phyloP scores from a whole-genome alignment of 2,797 vertebrate species.

The Lemur catta region DNA sequence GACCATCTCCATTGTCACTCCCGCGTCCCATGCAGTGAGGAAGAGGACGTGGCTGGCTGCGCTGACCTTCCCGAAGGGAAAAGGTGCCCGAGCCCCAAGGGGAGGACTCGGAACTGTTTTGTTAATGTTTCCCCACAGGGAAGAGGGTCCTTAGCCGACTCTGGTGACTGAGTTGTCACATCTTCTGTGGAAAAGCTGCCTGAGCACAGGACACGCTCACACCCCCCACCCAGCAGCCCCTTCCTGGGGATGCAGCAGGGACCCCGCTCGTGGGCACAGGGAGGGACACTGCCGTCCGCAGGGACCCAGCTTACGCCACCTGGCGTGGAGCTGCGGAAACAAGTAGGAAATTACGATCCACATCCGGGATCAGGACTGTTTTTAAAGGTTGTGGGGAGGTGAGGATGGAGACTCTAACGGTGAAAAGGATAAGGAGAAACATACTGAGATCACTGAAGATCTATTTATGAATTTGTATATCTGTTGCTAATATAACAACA shows the following conservation, averaged over 20 bases:
- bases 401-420: not conserved
- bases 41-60: fast-evolving
- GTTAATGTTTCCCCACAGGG: not conserved
- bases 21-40: fast-evolving
- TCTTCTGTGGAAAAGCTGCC: not conserved
- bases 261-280: not conserved
- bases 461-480: not conserved
- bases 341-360: not conserved
- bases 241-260: not conserved
- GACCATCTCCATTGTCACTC: fast-evolving
- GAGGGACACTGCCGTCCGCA: not conserved
- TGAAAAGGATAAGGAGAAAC: not conserved
- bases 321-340: not conserved
- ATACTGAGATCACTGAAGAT: not conserved
- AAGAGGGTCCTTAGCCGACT: no score
- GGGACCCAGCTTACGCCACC: no score
- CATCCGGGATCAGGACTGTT: fast-evolving
- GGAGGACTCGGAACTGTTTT: not conserved
- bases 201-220: not conserved
- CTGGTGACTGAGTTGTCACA: not conserved
- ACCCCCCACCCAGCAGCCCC: not conserved
- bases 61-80: not conserved
- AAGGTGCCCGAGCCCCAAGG: not conserved
- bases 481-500: not conserved
- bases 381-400: not conserved